These are phyloP conservation scores for Pharmacophagus antenor DNA, from an alignment of 2,888 invertebrate genomes.

Conservation along the genomic window DNA sequence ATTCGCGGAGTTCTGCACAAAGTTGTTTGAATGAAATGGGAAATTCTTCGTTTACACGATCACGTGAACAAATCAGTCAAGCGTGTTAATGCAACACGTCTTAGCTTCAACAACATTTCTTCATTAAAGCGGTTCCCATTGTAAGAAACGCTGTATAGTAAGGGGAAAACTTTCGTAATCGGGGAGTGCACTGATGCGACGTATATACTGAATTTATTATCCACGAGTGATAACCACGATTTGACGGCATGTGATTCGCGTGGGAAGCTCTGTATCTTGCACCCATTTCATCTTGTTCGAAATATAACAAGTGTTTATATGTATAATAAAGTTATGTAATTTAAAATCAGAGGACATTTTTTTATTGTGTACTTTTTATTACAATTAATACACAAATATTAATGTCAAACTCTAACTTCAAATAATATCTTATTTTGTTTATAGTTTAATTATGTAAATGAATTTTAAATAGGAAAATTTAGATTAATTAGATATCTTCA, in stretches of 20 bases:
- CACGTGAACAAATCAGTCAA: constrained; percentile 1
- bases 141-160: constrained; percentile 36
- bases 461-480: no score
- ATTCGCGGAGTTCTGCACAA: no score
- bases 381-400: no score
- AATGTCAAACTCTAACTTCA: no score
- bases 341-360: no score
- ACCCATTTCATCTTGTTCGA: constrained; percentile 49
- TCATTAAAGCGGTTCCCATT: constrained; percentile 30
- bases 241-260: constrained; percentile 64
- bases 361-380: no score
- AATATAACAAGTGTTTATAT: no score
- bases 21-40: background rate
- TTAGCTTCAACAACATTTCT: constrained; percentile 24
- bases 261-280: constrained; percentile 63
- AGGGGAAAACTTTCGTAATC: constrained; percentile 45
- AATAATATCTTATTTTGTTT: no score
- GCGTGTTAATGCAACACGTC: constrained; percentile 6
- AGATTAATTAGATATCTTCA: no score
- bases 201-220: constrained; percentile 69
- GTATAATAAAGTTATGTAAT: no score
- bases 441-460: no score
- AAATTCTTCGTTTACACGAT: constrained; percentile 6
- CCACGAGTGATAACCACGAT: constrained; percentile 59
- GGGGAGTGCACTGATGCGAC: constrained; percentile 69